These are phyloP conservation scores for Xiphophorus maculatus DNA, from an alignment of 2,113 vertebrate species.

Conservation along the genomic window DNA sequence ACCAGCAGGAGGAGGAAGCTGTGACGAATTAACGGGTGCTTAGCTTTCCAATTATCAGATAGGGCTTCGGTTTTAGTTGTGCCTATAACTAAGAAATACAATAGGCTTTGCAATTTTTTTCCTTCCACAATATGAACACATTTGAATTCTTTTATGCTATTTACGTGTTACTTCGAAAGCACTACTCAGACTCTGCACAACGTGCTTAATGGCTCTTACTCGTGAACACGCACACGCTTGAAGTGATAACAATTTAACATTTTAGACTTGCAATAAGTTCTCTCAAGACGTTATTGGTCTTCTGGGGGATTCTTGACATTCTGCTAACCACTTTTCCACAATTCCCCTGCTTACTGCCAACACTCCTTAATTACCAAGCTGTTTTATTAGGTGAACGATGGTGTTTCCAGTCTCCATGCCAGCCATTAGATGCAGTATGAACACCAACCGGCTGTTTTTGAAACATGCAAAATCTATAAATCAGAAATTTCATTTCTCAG, in stretches of 20 bases:
- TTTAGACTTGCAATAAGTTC: constrained; percentile 4
- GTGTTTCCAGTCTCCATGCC: neutral
- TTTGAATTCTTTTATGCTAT: constrained; percentile 4
- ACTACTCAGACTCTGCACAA: neutral
- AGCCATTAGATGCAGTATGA: neutral
- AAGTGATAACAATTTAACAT: constrained; percentile 24
- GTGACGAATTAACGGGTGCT: constrained; percentile 1
- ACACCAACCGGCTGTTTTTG: too few species aligned
- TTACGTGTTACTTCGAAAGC: constrained; percentile 16
- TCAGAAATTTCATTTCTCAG: neutral
- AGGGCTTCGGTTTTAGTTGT: constrained; percentile 3
- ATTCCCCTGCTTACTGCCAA: neutral
- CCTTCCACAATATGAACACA: neutral
- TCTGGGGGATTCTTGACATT: constrained; percentile 12
- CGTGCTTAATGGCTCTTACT: neutral
- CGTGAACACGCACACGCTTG: constrained; percentile 26
- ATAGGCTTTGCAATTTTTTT: neutral
- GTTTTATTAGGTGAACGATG: neutral
- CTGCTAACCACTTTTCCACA: neutral
- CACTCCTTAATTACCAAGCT: neutral
- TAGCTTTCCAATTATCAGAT: constrained; percentile 13
- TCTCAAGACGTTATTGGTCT: constrained; percentile 22
- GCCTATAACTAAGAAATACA: constrained; percentile 5
- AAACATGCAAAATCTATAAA: too few species aligned
- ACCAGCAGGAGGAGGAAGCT: neutral